Base-by-base conservation (phyloP, 2,888 invertebrate species). In the Dolichopus griseipennis region DNA sequence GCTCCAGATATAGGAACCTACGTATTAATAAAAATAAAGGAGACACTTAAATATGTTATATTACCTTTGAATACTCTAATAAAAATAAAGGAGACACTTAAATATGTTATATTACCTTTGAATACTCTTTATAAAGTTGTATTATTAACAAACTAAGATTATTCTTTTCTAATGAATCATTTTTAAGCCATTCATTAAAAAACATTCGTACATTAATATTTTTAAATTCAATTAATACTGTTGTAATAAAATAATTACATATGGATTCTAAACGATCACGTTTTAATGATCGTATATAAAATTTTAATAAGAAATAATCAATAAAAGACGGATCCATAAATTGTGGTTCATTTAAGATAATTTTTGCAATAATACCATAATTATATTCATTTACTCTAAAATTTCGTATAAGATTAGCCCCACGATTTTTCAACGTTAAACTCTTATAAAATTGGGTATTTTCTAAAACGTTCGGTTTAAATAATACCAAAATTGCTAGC, bases 151-250 rank as follows among this genome's bases (percentile, higher is more conserved):
- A 52, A 52, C 52, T 52, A 3, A 52, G 6, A n/a, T 52, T 52
- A 52, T 52, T 52, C 52, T 52, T 52, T 52, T 52, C 52, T 15
- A 52, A n/a, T 52, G 52, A 18, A 18, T 52, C 52, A 15, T 52
- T 52, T 52, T 52, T 52, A 18, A 52, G n/a, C 52, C 52, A 52
- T 52, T 52, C 52, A 52, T 52, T 52, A n/a, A 52, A 52, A 52
- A 52, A 52, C 52, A 52, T 52, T 52, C 52, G 9, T 18, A 52
- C 2, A 52, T 52, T 52, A 52, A 52, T 52, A 52, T 52, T 52
- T 18, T 52, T 52, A 18, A 18, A 52, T 52, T 52, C 52, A 52
- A 52, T n/a, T 18, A 52, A 52, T 12, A 52, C n/a, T 18, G 9
- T 18, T 52, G 15, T 12, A 2, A 52, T 15, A n/a, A 52, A 52